Evolutionary conservation across 2,113 vertebrate genomes (phyloP), one percentile per base, ranked within the genome.

Genomic region (Nothocercus nigrocapillus): DNA sequence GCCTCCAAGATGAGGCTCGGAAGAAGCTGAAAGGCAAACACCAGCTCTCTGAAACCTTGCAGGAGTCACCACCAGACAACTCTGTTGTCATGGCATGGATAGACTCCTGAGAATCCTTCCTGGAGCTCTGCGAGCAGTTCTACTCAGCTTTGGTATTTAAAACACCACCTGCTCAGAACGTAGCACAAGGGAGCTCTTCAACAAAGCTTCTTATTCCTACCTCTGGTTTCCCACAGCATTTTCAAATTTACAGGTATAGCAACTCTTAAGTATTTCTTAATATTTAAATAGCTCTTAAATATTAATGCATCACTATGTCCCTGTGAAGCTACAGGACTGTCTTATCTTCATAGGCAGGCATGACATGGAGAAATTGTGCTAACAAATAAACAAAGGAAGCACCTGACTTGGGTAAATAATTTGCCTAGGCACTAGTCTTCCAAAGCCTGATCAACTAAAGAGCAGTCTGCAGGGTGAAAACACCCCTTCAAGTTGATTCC

Each of bases 301-400:
- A 62, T 36, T 42, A 81, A 53, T n/a, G 22, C 20, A 88, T n/a
- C 42, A 58, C 22, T 17, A 54, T 8, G 28, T 66, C 62, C 27
- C 51, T 82, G 44, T 11, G 62, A 66, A 82, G 30, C 38, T 24
- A 80, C 45, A 58, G 13, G 14, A 53, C 32, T 88, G 16, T 56
- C 72, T 94, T 95, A 93, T 85, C 75, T 90, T 63, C 59, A 36
- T 5, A 59, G 40, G 40, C 82, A 91, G 76, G 44, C 44, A 88
- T 2, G 3, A 38, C 24, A 73, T 15, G 21, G 32, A 44, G 68
- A 69, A 38, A 75, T 0, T 63, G 34, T 17, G 6, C 21, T n/a
- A 63, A 62, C 34, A 87, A 83, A 74, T 40, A 70, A 80, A 32
- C 15, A 42, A 82, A 21, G 2, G 72, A 80, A 89, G 70, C 27